phyloP scores from a whole-genome alignment of 2,888 invertebrate genomes.

The Agapostemon virescens region DNA sequence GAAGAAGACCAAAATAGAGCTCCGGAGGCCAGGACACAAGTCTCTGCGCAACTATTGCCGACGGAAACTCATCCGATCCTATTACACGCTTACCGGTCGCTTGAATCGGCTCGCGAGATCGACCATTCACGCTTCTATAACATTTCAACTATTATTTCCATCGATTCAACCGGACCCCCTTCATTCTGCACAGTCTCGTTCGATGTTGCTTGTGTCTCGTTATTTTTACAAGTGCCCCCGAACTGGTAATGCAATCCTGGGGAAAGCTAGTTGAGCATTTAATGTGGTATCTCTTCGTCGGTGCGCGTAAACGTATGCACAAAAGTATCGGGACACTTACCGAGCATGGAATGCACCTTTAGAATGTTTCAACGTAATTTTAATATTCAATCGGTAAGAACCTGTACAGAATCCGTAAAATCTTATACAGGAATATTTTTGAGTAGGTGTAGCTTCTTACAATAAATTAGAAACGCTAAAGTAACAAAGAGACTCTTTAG shows the following conservation, averaged over 20 bases:
- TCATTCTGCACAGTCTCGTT: neutral
- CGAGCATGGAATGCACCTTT: neutral
- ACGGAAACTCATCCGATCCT: neutral
- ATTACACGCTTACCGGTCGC: constrained; percentile 24
- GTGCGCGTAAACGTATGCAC: neutral
- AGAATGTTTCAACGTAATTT: no score
- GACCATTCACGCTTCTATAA: neutral
- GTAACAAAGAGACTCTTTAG: no score
- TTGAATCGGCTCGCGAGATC: constrained; percentile 21
- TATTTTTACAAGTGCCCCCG: neutral
- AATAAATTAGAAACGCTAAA: no score
- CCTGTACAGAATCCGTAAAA: no score
- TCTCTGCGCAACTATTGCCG: neutral
- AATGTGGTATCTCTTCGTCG: no score
- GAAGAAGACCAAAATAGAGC: constrained; percentile 41
- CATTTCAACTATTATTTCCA: neutral
- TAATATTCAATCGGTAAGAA: no score
- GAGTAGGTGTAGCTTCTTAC: no score
- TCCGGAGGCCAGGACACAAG: neutral
- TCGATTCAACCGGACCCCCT: neutral
- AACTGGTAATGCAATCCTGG: neutral
- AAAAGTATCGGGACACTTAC: neutral
- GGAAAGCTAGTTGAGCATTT: neutral
- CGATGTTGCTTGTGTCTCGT: neutral
- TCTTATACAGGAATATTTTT: no score